A percentile compares a stretch with the other conserved stretches of the same genome.
Evolutionary conservation across 2,888 invertebrate species (phyloP).

Genomic region (Thereva unica): DNA sequence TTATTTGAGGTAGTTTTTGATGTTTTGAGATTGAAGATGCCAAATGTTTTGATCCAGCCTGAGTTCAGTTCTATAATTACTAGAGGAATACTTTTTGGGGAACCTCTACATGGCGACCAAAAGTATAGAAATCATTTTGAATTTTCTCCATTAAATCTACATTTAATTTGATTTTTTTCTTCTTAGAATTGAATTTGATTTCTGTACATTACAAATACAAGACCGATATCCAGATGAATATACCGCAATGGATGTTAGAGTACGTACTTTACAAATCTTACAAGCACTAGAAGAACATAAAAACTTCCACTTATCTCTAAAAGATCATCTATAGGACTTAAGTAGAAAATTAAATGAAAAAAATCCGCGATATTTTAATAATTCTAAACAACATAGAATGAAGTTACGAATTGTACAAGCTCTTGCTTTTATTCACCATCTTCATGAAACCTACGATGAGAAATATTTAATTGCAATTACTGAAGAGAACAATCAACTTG

Average conservation of each 20-base stretch:
- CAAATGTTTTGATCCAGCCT: too few relatives aligned
- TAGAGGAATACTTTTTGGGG: slow-evolving; percentile 46
- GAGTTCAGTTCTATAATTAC: slow-evolving; percentile 21
- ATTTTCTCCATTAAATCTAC: not conserved
- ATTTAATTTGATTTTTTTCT: slow-evolving; percentile 12
- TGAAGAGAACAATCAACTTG: slow-evolving; percentile 53
- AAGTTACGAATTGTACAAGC: slow-evolving; percentile 52
- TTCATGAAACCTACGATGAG: slow-evolving; percentile 44
- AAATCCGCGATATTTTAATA: slow-evolving; percentile 54
- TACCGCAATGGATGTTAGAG: too few relatives aligned
- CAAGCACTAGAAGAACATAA: not conserved
- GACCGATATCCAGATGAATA: too few relatives aligned
- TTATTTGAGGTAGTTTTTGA: not conserved
- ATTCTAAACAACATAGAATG: slow-evolving; percentile 53
- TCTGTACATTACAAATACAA: slow-evolving; percentile 17
- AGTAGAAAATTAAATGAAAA: slow-evolving; percentile 39
- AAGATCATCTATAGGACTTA: slow-evolving; percentile 36
- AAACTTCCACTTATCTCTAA: slow-evolving; percentile 11
- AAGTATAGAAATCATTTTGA: slow-evolving; percentile 42
- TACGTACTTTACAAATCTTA: too few relatives aligned
- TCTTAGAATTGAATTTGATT: slow-evolving; percentile 31
- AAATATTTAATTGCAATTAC: slow-evolving; percentile 48
- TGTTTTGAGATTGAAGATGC: not conserved
- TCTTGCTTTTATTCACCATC: slow-evolving; percentile 23
- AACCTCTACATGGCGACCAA: slow-evolving; percentile 49